phyloP scores from a whole-genome alignment of 23 tunicate genomes.

The Botrylloides violaceus region DNA sequence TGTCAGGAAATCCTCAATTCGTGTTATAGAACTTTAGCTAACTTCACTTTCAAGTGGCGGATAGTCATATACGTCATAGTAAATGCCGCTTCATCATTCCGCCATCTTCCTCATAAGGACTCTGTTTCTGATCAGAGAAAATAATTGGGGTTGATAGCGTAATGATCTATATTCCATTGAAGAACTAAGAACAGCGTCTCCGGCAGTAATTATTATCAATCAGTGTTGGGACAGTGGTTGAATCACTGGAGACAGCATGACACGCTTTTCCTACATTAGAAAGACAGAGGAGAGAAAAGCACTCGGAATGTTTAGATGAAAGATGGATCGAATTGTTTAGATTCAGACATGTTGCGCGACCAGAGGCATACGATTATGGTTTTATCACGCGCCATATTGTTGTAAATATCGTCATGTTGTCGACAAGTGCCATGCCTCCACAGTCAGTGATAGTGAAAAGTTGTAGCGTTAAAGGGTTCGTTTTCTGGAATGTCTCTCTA shows the following conservation, averaged over 20 bases:
- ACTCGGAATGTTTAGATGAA: background rate
- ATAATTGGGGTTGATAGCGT: background rate
- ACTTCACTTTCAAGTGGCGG: no score
- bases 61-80: no score
- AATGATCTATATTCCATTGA: background rate
- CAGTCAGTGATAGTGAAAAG: no score
- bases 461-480: no score
- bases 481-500: no score
- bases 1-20: no score
- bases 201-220: background rate
- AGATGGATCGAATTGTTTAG: no score
- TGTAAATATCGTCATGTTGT: background rate
- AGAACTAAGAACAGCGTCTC: background rate
- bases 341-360: no score
- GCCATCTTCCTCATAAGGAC: background rate
- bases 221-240: background rate
- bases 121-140: no score
- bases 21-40: no score
- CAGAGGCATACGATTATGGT: background rate
- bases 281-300: background rate
- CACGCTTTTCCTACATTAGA: background rate
- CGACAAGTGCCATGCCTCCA: no score
- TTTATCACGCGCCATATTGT: background rate
- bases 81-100: slow-evolving; percentile 1
- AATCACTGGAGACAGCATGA: background rate